Base-by-base conservation (phyloP, 2,797 vertebrate genomes). In the Trematomus bernacchii region DNA sequence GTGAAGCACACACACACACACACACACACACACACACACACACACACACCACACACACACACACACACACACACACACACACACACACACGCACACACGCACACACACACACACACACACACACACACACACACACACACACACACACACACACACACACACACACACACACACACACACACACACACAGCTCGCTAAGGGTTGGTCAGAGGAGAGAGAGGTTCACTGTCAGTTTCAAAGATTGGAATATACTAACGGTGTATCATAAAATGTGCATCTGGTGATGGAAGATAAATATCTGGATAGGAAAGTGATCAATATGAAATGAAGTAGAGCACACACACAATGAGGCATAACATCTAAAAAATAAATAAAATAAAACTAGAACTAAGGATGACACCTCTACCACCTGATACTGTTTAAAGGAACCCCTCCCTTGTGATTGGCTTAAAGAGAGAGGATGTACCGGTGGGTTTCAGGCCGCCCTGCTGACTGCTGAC, bases 401-500 rank as follows among this genome's bases (percentile, higher is more conserved):
- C 21, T 42, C 58, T 10, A 50, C 23, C 27, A 14, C 7, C 15
- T 47, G 57, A 57, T 15, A 42, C 16, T 21, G 10, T 19, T 46
- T 43, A 59, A 72, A 71, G 13, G 10, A 23, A 82, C 83, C 93
- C 92, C 76, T 94, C 94, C 93, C 91, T 92, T 91, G 93, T 61
- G 27, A 27, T 27, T 27, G 27, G 27, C 27, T 27, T 8, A 37
- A 37, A 37, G 33, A 37, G 33, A 37, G 6, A 37, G 61, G 4
- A 16, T 23, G 65, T 88, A 98, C 97, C 97, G 90, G 95, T 83
- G 50, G 92, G 92, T 87, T 93, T 97, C 65, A 97, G 83, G 23
- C 96, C 96, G 47, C 97, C 97, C 83, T 96, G 93, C 57, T 96
- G 96, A 51, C 85, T 92, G 87, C 90, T 94, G 78, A 95, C 95